Percentiles rank a stretch among this genome's conserved stretches.
phyloP scores from a whole-genome alignment of 2,888 invertebrate genomes.

The Aleiodes alternator region DNA sequence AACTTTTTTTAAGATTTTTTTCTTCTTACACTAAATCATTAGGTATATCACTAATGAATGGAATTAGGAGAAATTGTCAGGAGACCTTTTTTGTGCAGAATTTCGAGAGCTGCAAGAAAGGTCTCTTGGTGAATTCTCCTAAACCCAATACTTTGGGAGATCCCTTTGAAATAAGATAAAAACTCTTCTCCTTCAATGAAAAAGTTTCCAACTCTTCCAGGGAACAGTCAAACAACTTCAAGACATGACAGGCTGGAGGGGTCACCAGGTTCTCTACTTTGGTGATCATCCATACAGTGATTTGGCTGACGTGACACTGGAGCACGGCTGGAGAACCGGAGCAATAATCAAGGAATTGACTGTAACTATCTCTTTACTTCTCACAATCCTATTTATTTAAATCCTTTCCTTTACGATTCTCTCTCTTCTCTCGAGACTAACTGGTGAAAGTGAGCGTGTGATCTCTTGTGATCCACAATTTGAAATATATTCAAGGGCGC shows the following conservation, averaged over 20 bases:
- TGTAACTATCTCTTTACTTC: conserved; percentile 76
- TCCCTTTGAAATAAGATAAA: no score
- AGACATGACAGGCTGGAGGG: conserved; percentile 94
- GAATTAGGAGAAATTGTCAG: no score
- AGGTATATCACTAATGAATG: no score
- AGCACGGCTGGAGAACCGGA: conserved; percentile 98
- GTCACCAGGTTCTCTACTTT: conserved; percentile 95
- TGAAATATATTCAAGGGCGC: conserved; percentile 40
- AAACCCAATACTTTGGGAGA: no score
- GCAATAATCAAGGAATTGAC: conserved; percentile 97
- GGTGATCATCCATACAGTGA: conserved; percentile 99
- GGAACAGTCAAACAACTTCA: conserved; percentile 95
- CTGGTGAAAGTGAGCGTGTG: conserved; percentile 44
- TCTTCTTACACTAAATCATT: no score
- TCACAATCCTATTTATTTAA: neutral
- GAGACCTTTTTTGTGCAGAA: no score
- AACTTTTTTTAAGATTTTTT: no score
- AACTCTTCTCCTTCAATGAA: no score
- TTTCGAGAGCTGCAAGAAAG: no score
- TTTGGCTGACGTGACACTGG: conserved; percentile 95
- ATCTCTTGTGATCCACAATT: conserved; percentile 37
- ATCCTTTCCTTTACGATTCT: conserved; percentile 16
- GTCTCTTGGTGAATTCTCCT: no score
- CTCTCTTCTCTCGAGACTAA: neutral
- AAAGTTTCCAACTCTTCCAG: conserved; percentile 74